Evolutionary conservation across 2,888 invertebrate genomes (phyloP), one percentile per base, ranked within the genome.

Genomic region (Arrhopalites spinosus): DNA sequence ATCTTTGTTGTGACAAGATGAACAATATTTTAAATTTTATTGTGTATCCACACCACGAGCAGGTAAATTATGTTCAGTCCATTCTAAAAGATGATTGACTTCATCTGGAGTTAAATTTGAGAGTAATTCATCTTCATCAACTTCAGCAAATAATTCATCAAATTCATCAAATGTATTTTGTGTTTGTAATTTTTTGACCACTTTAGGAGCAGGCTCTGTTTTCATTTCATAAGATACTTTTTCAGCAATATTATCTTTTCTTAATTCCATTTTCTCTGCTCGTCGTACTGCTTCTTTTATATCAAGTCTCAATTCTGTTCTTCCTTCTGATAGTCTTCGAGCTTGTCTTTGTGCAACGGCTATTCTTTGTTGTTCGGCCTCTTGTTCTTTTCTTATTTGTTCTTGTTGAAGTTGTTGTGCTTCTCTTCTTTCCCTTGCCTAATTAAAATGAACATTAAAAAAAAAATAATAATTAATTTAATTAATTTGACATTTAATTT

Each of bases 31-130:
- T 53, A 8, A 8, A 53, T 17, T 69, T 69, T 53, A 69, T 20
- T 69, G 30, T n/a, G 53, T 64, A 11, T 73, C 73, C 15, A 74
- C 74, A 36, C 74, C 69, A 3, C 27, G 43, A 17, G 50, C 61
- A 53, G 70, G 43, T 63, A 77, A 71, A 56, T 68, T 77, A 50
- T 71, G 74, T 56, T 74, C 72, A 29, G 74, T 77, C 77, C 77
- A 77, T 30, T 77, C 77, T 36, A 77, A 23, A 1, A 77, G 43
- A 61, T 77, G 77, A 20, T 77, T 61, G 7, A 74, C 13, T 59
- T 77, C 77, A 30, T 71, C 70, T 5, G 53, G 30, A 27, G 50
- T 50, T 17, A 69, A 27, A 1, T n/a, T 20, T 17, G 53, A 3
- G 8, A 53, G n/a, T 15, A 76, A 23, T 11, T 74, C 77, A 5